Evolutionary conservation across 2,113 vertebrate species (phyloP), one percentile per base, ranked within the genome.

Genomic region (Empidonax alnorum): DNA sequence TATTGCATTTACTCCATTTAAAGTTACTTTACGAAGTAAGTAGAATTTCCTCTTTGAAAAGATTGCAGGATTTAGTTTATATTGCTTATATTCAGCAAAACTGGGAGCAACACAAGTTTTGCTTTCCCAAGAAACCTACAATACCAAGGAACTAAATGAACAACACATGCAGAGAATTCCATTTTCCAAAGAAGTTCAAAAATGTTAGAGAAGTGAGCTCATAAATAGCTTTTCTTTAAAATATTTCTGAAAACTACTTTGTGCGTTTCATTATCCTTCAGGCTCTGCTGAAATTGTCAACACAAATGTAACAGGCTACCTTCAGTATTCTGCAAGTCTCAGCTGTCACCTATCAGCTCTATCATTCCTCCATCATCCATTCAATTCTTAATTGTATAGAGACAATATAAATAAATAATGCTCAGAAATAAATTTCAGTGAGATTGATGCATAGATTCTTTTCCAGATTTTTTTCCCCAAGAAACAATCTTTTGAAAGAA

Each of bases 71-170:
- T 59, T 84, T 86, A 74, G 28, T 47, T 66, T 67, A 50, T 35
- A 47, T 27, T 84, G 31, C 47, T 78, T 55, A 56, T 55, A 61
- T 22, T 77, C 74, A 69, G 67, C 68, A 83, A 24, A 89, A 95
- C 53, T 58, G 23, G 49, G 25, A 96, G 31, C 1, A 4, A 31
- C 14, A 1, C 5, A 14, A 87, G n/a, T 59, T 89, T 52, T 53
- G 62, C 44, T 55, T 91, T 91, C 61, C 63, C 61, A 77, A 55
- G 67, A 71, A 79, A 27, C 27, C 23, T 67, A 27, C 1, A 44
- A 91, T 44, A 85, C 37, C 55, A 77, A 23, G 55, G 67, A 94
- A 77, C 59, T 63, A 91, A 85, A 93, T 84, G 67, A 93, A 77
- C 39, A 82, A 27, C 75, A 76, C 0, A 6, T 66, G 59, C 63